Base-by-base conservation (phyloP, 2,113 vertebrate species). In the Trichechus manatus region DNA sequence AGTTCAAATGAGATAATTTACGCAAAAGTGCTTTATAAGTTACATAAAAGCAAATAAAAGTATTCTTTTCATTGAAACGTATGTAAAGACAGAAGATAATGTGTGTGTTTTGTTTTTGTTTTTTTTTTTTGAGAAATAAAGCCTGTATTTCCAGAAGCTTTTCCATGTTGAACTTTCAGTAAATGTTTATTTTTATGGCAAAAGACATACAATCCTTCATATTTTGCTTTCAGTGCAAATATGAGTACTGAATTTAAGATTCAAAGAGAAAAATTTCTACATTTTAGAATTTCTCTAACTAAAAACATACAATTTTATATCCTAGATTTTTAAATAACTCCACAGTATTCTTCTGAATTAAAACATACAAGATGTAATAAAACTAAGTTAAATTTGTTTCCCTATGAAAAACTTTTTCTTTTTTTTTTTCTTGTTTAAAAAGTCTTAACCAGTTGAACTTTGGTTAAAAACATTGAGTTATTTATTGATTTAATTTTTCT, bases 201-300 rank as follows among this genome's bases (percentile, higher is more conserved):
- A 70, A 86, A 87, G 59, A 88, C 19, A 78, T 42, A 27, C 17
- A 89, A 75, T 42, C 10, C 33, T 90, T 61, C n/a, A 81, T 31
- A 47, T 56, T 39, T 95, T 50, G 39, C 23, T 85, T 84, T 61
- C 36, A 68, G 5, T 47, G 36, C 59, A 86, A 42, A 56, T 56
- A 23, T 75, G 27, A 88, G 31, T 39, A 63, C 17, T 64, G 61
- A 95, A 70, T 94, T 72, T 86, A 64, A 75, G 36, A 50, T 47
- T 59, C 85, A 42, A 89, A 84, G 39, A 85, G 63, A 87, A 90
- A 87, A 63, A 91, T n/a, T 23, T 47, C 15, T 80, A 33, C 36
- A 83, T 92, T 68, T 93, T 92, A 53, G 84, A 92, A 72, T 86
- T 92, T 78, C 9, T 61, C 50, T 89, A 72, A 85, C 39, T 96